A percentile compares a stretch with the other conserved stretches of the same genome.
phyloP scores from a whole-genome alignment of 2,113 vertebrate species.

The Microtus pennsylvanicus region DNA sequence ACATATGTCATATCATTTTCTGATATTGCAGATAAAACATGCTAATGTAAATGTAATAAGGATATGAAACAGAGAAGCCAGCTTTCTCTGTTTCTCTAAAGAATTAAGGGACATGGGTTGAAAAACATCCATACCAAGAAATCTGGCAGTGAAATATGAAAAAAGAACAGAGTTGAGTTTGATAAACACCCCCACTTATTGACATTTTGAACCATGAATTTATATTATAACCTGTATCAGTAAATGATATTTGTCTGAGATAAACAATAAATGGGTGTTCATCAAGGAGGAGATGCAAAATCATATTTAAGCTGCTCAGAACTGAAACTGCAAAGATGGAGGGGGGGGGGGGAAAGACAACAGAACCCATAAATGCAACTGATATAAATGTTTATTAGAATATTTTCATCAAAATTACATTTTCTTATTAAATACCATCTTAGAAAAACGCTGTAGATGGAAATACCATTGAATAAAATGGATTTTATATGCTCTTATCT shows the following conservation, averaged over 20 bases:
- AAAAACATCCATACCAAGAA: neutral
- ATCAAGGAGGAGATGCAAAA: neutral
- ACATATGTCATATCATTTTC: neutral
- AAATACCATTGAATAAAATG: neutral
- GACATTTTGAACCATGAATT: too few relatives aligned
- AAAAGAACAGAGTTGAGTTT: neutral
- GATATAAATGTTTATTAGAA: conserved; percentile 28
- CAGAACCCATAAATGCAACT: neutral
- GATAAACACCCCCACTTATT: neutral
- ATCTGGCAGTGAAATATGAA: neutral
- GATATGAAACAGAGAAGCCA: neutral
- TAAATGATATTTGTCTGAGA: neutral
- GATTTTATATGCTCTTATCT: neutral
- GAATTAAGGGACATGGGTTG: neutral
- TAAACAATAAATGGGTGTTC: neutral
- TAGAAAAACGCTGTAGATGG: neutral
- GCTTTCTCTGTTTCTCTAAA: neutral
- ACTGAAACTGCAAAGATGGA: neutral
- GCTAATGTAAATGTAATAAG: neutral
- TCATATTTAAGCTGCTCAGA: neutral
- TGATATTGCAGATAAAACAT: neutral
- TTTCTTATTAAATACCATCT: neutral
- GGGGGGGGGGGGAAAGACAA: too few relatives aligned
- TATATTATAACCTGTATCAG: neutral
- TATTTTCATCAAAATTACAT: neutral